phyloP scores from a whole-genome alignment of 2,113 vertebrate species.

The Monopterus albus region DNA sequence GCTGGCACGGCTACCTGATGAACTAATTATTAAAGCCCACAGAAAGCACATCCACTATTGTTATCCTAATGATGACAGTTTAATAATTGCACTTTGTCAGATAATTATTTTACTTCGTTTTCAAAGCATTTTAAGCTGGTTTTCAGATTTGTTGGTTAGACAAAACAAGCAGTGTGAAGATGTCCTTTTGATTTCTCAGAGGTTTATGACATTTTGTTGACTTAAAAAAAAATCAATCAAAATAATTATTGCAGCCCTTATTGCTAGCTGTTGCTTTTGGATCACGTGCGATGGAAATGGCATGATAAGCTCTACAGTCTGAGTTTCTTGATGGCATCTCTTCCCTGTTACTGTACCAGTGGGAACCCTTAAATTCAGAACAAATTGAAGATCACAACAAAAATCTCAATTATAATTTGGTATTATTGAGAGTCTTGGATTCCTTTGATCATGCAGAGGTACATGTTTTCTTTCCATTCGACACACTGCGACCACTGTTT shows the following conservation, averaged over 20 bases:
- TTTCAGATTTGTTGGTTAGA: background rate
- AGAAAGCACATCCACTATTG: conserved; percentile 15
- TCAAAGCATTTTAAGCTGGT: background rate
- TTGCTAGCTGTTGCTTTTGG: background rate
- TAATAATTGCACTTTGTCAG: conserved; percentile 17
- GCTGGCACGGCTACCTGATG: conserved; percentile 19
- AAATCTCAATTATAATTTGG: conserved; percentile 12
- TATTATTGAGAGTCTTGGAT: too few species aligned
- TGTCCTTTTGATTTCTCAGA: too few species aligned
- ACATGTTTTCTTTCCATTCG: background rate
- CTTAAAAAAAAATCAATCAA: too few species aligned
- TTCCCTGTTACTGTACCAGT: background rate
- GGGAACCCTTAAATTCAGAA: conserved; percentile 14
- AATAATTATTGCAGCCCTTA: background rate
- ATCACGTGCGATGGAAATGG: background rate
- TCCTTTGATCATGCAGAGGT: too few species aligned
- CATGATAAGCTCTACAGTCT: background rate
- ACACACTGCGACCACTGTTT: background rate
- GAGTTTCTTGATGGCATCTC: conserved; percentile 9
- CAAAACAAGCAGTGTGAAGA: background rate
- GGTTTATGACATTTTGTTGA: too few species aligned
- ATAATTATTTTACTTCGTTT: conserved; percentile 11
- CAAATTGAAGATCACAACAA: conserved; percentile 14
- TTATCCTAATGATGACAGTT: conserved; percentile 24
- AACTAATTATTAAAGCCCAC: conserved; percentile 26